Conservation (phyloP, 2,797 vertebrate genomes). For the Oreochromis mossambicus region DNA sequence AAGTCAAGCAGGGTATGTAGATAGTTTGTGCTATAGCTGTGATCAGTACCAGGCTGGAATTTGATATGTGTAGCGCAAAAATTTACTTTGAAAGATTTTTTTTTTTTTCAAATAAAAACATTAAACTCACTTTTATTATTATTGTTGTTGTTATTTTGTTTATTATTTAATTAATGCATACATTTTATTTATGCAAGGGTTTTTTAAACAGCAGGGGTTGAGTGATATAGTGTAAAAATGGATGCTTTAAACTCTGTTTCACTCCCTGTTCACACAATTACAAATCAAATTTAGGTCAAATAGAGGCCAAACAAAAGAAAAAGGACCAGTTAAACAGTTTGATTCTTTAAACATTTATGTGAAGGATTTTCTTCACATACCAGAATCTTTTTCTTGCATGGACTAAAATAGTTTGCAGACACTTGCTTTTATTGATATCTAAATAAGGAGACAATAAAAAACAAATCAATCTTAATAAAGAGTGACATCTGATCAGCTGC, state of each 20-base stretch:
- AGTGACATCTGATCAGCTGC: conserved; percentile 67
- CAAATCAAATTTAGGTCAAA: not conserved
- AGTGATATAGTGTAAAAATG: not conserved
- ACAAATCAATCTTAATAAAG: not conserved
- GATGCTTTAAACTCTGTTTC: not conserved
- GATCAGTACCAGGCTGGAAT: not conserved
- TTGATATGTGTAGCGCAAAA: not conserved
- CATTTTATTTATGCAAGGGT: not conserved
- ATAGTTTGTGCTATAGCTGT: not conserved
- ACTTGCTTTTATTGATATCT: not conserved
- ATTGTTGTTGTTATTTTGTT: fast-evolving
- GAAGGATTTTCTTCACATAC: not conserved
- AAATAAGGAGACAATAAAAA: not conserved
- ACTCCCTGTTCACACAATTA: not conserved
- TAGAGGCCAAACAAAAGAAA: not conserved
- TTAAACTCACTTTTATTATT: not conserved
- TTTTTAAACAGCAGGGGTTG: not conserved
- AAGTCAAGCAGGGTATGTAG: not conserved
- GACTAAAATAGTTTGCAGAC: not conserved
- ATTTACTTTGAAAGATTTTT: not conserved
- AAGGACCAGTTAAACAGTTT: not conserved
- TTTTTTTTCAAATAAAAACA: not conserved
- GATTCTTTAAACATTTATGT: not conserved
- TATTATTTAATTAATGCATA: fast-evolving
- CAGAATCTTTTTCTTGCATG: not conserved